Evolutionary conservation across 1,140 invertebrate species (phyloP).

Genomic region (Lucilia cuprina): DNA sequence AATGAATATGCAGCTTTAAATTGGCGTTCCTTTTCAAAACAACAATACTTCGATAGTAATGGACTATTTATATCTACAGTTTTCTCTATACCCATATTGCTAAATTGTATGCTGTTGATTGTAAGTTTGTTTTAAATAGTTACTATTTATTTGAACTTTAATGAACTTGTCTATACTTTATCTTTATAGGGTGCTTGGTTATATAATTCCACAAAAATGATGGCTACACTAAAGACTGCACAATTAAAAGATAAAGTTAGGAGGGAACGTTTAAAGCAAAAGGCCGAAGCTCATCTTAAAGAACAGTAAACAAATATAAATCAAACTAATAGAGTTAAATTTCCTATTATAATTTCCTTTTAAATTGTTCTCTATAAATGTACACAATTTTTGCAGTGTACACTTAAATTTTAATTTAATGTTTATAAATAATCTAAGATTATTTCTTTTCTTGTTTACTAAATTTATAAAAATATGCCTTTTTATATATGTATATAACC

Average conservation of each 20-base stretch:
- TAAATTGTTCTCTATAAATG: neutral
- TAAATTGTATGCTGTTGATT: constrained; percentile 92
- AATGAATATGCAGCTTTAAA: constrained; percentile 85
- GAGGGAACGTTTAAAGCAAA: constrained; percentile 33
- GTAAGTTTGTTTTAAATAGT: constrained; percentile 69
- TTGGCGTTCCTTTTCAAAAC: constrained; percentile 85
- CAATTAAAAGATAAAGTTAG: constrained; percentile 71
- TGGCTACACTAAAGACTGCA: constrained; percentile 80
- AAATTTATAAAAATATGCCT: too few relatives aligned
- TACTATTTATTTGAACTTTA: constrained; percentile 23
- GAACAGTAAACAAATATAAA: neutral
- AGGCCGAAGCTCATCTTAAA: neutral
- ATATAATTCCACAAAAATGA: constrained; percentile 84
- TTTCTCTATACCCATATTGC: constrained; percentile 86
- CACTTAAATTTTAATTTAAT: neutral
- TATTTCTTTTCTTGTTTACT: neutral
- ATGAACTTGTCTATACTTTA: constrained; percentile 41
- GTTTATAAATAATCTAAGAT: neutral
- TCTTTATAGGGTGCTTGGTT: constrained; percentile 80
- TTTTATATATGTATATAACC: too few relatives aligned
- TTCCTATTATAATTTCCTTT: neutral
- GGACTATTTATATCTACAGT: constrained; percentile 92
- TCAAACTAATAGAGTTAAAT: neutral
- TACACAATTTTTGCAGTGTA: neutral
- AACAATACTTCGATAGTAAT: constrained; percentile 93